Evolutionary conservation across 2,888 invertebrate genomes (phyloP).

Genomic region (Tuberolachnus salignus): DNA sequence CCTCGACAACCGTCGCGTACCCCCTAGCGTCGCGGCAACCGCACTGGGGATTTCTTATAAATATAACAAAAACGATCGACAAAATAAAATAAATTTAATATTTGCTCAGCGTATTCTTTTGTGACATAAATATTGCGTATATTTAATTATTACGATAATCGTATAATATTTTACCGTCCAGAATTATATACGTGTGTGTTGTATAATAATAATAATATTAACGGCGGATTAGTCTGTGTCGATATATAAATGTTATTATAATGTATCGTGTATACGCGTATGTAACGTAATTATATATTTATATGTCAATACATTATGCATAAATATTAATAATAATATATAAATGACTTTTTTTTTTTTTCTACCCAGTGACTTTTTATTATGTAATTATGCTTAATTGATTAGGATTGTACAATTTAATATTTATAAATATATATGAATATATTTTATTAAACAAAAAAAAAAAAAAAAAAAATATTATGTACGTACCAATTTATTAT

Average conservation of each 20-base stretch:
- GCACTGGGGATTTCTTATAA: too few relatives aligned
- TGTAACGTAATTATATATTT: background rate
- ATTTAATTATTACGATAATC: too few relatives aligned
- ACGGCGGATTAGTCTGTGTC: background rate
- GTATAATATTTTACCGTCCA: too few relatives aligned
- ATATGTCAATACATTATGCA: background rate
- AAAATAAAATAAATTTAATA: slow-evolving; percentile 6
- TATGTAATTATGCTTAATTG: slow-evolving; percentile 44
- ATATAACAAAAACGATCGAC: too few relatives aligned
- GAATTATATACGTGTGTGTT: background rate
- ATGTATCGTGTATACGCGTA: too few relatives aligned
- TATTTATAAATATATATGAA: slow-evolving; percentile 31
- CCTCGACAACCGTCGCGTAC: too few relatives aligned
- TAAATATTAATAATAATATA: too few relatives aligned
- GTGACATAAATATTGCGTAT: slow-evolving; percentile 33
- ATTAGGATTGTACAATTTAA: slow-evolving; percentile 48
- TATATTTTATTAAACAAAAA: too few relatives aligned
- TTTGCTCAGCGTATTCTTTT: slow-evolving; percentile 50
- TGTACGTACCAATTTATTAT: too few relatives aligned
- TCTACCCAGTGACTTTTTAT: slow-evolving; percentile 50
- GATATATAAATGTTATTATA: background rate
- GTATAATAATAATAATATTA: background rate
- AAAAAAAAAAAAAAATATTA: too few relatives aligned
- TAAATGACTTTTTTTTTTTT: slow-evolving; percentile 28
- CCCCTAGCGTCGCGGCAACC: too few relatives aligned